A percentile compares a stretch with the other conserved stretches of the same genome.
Conservation (phyloP, 2,113 vertebrate genomes). For the Platanista minor region DNA sequence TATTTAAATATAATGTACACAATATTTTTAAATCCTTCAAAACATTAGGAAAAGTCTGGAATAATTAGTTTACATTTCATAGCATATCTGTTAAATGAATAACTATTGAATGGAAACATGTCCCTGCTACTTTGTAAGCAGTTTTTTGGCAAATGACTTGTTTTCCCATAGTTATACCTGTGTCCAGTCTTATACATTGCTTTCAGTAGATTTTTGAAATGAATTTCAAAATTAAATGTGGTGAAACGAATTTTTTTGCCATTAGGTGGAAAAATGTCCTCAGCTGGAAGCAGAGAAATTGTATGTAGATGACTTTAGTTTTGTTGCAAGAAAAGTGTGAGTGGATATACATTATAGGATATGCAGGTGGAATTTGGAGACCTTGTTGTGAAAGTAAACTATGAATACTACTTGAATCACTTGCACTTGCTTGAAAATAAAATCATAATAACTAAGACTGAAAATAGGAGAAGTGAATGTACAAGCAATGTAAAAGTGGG, state of each 20-base stretch:
- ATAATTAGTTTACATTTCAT: conserved; percentile 24
- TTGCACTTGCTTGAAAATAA: background rate
- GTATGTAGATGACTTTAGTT: background rate
- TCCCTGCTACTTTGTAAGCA: background rate
- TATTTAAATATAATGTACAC: background rate
- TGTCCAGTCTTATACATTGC: background rate
- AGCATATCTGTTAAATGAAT: background rate
- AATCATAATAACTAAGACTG: background rate
- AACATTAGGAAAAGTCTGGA: background rate
- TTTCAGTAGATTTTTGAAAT: background rate
- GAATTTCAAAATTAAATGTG: background rate
- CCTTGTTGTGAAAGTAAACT: background rate
- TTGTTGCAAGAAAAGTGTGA: background rate
- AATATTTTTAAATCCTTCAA: conserved; percentile 23
- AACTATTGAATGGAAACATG: background rate
- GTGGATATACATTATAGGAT: background rate
- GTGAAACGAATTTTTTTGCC: background rate
- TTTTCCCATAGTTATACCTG: background rate
- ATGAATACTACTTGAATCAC: background rate
- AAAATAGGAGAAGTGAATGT: background rate
- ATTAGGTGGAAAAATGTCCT: background rate
- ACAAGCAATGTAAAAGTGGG: background rate
- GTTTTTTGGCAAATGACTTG: conserved; percentile 20
- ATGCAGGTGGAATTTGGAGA: background rate
- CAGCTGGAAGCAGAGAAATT: background rate